Evolutionary conservation across 2,797 vertebrate genomes (phyloP).

Genomic region (Tadarida brasiliensis): DNA sequence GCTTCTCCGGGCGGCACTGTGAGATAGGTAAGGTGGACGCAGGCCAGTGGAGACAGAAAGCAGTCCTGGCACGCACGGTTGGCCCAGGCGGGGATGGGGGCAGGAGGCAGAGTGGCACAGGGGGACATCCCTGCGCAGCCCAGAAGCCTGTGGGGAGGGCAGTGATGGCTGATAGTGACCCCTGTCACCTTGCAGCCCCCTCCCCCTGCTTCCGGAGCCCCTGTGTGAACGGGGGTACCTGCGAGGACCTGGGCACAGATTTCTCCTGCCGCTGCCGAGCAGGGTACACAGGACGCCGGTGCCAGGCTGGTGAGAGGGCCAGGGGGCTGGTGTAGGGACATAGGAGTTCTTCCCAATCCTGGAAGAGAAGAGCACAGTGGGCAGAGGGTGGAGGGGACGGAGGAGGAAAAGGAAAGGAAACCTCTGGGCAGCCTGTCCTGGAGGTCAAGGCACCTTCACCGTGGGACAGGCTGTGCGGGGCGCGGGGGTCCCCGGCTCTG

Average conservation of each 20-base stretch:
- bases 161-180: not conserved
- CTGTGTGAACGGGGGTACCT: slow-evolving; percentile 87
- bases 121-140: fast-evolving
- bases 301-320: slow-evolving; percentile 86
- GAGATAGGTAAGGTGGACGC: slow-evolving; percentile 89
- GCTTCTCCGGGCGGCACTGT: slow-evolving; percentile 94
- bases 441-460: not conserved
- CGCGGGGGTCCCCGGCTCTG: not conserved
- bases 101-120: fast-evolving
- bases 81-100: not conserved
- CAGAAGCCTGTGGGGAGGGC: not conserved
- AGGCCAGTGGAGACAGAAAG: not conserved
- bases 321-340: not conserved
- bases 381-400: not conserved
- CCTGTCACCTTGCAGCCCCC: slow-evolving; percentile 72
- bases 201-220: slow-evolving; percentile 87
- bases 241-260: slow-evolving; percentile 77
- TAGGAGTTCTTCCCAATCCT: not conserved
- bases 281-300: slow-evolving; percentile 86
- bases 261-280: slow-evolving; percentile 85
- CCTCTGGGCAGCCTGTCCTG: not conserved
- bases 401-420: not conserved
- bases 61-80: too few relatives aligned
- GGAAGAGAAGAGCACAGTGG: not conserved
- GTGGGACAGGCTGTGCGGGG: fast-evolving